Evolutionary conservation across 2,113 vertebrate species (phyloP).

Genomic region (Muntiacus muntjak): DNA sequence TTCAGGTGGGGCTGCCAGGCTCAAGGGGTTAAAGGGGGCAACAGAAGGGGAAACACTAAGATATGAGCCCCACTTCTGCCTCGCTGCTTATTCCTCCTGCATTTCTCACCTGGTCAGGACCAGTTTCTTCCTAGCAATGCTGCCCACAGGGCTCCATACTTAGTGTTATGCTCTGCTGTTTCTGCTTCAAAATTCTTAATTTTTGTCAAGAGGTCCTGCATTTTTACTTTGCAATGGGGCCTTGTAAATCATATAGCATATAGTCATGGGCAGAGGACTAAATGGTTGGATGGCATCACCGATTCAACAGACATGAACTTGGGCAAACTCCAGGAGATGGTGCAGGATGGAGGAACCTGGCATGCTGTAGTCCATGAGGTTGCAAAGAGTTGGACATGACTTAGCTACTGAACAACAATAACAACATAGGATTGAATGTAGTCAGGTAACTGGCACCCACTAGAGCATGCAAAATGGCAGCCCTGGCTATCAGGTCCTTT

Average conservation of each 20-base stretch:
- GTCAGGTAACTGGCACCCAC: background rate
- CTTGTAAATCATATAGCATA: background rate
- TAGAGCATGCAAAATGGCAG: background rate
- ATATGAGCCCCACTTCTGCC: background rate
- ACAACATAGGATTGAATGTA: background rate
- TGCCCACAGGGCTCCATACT: background rate
- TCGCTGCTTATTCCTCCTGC: background rate
- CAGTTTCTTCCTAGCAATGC: too few species aligned
- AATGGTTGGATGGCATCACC: background rate
- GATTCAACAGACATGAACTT: background rate
- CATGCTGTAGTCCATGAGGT: background rate
- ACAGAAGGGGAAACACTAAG: background rate
- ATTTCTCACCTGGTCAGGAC: background rate
- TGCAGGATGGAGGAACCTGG: background rate
- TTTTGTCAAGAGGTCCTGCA: background rate
- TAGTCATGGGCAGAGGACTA: background rate
- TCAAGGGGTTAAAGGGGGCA: background rate
- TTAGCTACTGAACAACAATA: background rate
- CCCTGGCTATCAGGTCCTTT: background rate
- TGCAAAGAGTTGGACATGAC: background rate
- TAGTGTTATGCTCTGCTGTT: background rate
- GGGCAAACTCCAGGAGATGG: background rate
- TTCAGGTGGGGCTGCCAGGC: conserved; percentile 13
- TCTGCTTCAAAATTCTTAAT: background rate
- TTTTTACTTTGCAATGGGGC: background rate